Evolutionary conservation across 2,888 invertebrate genomes (phyloP).

Genomic region (Aelia acuminata): DNA sequence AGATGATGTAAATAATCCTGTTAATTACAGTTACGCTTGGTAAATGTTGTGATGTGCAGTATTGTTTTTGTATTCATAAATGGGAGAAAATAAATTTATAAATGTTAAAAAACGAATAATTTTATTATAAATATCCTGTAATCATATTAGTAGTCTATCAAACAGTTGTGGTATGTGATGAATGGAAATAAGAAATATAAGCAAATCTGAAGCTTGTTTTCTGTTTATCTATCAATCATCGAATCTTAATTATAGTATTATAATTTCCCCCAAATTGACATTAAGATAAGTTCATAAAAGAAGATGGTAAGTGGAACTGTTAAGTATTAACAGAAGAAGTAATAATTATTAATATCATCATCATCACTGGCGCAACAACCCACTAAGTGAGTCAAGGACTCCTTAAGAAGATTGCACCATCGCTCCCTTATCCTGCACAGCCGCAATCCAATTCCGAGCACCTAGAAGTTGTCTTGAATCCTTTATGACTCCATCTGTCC

Average conservation of each 20-base stretch:
- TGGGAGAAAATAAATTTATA: conserved; percentile 61
- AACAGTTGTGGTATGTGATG: background rate
- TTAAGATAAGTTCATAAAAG: background rate
- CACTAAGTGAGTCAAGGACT: too few species aligned
- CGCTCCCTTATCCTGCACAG: too few species aligned
- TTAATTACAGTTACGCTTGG: conserved; percentile 62
- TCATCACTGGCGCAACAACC: too few species aligned
- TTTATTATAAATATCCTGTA: background rate
- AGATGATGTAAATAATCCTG: conserved; percentile 35
- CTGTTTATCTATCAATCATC: background rate
- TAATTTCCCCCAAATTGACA: background rate
- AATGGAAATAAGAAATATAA: background rate
- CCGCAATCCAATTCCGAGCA: too few species aligned
- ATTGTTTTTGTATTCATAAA: conserved; percentile 61
- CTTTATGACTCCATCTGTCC: too few species aligned
- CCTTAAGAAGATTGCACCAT: too few species aligned
- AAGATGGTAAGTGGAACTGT: too few species aligned
- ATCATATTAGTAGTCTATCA: background rate
- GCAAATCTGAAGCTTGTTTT: background rate
- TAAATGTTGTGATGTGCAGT: conserved; percentile 63
- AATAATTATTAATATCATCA: too few species aligned
- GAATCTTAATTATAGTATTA: background rate
- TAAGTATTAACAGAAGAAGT: too few species aligned
- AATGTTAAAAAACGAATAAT: conserved; percentile 35
- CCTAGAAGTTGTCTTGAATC: too few species aligned